Evolutionary conservation across 2,113 vertebrate species (phyloP), one percentile per base, ranked within the genome.

Genomic region (Elephas maximus): DNA sequence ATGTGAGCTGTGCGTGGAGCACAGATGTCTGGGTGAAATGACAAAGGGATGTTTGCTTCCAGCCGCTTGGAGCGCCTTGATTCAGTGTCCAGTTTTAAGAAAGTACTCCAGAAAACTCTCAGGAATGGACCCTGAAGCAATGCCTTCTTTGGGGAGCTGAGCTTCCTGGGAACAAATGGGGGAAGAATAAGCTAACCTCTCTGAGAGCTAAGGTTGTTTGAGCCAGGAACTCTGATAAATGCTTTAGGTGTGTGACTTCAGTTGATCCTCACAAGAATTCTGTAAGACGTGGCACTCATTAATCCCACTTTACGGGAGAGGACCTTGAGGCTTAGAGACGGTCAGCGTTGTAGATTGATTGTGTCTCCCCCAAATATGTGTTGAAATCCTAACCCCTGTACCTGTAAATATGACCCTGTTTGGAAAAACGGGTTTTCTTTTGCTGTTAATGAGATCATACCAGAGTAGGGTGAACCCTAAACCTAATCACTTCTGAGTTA

Each of bases 11-110:
- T 51, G 20, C 1, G 41, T 51, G 41, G 44, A 88, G n/a, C 45
- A 45, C 30, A 23, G 33, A 33, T 44, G 85, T 73, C 63, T 74
- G 62, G 48, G 78, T 26, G 78, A 88, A 91, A 69, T 74, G 63
- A 63, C 10, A 69, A 44, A 90, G 60, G 41, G 28, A 48, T 65
- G 60, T 67, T 74, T 78, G 82, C 80, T 80, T 83, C 81, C 57
- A 30, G 53, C 10, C 33, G 21, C 51, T 30, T 18, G 77, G 17
- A 81, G 48, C 1, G 2, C 57, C 53, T 82, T 74, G 76, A 71
- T 71, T 94, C 76, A 85, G 15, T 69, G 78, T 84, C 41, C 26
- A 18, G 45, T 79, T 94, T 88, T 93, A 84, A 95, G 82, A 67
- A 81, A 69, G 33, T 60, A 17, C 21, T 91, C 44, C 37, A 12